These are phyloP conservation scores for Jordanella pulchra DNA, from an alignment of 2,797 vertebrate species.

Conservation along the genomic window DNA sequence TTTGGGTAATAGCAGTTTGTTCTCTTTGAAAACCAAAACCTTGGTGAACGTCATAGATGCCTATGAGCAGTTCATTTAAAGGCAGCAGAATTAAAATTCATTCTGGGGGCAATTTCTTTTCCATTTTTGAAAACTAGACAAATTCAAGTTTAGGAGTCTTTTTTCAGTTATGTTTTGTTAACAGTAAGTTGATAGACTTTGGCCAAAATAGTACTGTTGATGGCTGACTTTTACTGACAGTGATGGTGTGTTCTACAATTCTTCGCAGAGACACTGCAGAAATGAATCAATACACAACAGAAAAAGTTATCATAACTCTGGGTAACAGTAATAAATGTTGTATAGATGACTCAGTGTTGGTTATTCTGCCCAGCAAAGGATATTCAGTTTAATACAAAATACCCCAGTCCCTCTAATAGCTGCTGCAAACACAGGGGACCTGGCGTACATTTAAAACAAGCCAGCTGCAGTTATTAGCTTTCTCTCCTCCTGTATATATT, in stretches of 20 bases:
- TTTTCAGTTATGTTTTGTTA: background rate
- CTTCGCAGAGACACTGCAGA: conserved; percentile 20
- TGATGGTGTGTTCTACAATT: conserved; percentile 26
- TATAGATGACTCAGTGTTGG: conserved; percentile 18
- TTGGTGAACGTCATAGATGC: conserved; percentile 24
- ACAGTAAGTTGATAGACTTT: conserved; percentile 5
- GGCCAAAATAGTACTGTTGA: conserved; percentile 12
- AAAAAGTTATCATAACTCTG: conserved; percentile 32
- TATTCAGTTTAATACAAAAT: conserved; percentile 45
- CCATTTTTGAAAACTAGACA: conserved; percentile 34
- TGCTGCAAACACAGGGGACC: conserved; percentile 54
- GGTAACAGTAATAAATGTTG: background rate
- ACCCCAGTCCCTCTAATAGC: conserved; percentile 35
- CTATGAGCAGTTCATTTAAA: background rate
- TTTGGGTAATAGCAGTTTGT: conserved; percentile 35
- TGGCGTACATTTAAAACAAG: conserved; percentile 66
- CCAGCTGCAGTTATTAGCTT: conserved; percentile 64
- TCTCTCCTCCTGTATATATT: conserved; percentile 30
- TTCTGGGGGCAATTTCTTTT: conserved; percentile 10
- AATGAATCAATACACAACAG: conserved; percentile 15
- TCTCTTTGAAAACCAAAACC: conserved; percentile 35
- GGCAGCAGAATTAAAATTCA: conserved; percentile 25
- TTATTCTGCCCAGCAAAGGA: conserved; percentile 54
- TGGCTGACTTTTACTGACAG: conserved; percentile 40
- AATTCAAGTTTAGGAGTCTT: conserved; percentile 35